Evolutionary conservation across 2,888 invertebrate species (phyloP).

Genomic region (Diaphora mendica): DNA sequence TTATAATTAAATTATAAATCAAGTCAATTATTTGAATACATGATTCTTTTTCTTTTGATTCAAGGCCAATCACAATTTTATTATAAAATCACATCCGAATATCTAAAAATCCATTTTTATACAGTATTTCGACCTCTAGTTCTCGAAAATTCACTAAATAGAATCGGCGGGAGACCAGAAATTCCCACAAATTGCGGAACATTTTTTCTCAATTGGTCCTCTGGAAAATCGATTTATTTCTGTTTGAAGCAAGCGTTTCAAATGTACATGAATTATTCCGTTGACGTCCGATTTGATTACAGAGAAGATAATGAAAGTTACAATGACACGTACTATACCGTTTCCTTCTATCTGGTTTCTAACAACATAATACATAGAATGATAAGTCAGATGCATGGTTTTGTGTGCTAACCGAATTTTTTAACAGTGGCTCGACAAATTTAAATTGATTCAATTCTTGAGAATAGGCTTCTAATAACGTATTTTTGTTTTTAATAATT

Average conservation of each 20-base stretch:
- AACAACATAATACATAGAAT: not conserved
- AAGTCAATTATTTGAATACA: not conserved
- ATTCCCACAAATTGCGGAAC: constrained; percentile 35
- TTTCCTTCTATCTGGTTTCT: not conserved
- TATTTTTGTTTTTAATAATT: too few species aligned
- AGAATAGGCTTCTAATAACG: too few species aligned
- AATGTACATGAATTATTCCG: constrained; percentile 20
- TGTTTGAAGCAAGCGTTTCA: constrained; percentile 29
- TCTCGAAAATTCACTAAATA: constrained; percentile 32
- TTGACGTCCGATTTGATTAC: not conserved
- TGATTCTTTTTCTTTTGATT: not conserved
- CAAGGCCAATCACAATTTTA: not conserved
- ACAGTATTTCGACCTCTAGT: constrained; percentile 42
- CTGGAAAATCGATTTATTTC: constrained; percentile 27
- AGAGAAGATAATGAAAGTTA: not conserved
- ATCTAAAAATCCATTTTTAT: constrained; percentile 35
- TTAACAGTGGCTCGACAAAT: not conserved
- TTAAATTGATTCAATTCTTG: not conserved
- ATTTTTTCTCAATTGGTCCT: constrained; percentile 30
- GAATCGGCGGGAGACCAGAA: constrained; percentile 32
- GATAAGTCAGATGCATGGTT: not conserved
- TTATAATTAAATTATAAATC: too few species aligned
- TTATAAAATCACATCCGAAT: not conserved
- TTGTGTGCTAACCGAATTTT: not conserved
- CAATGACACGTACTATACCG: not conserved